Base-by-base conservation (phyloP, 2,797 vertebrate species). In the Geotrypetes seraphini region DNA sequence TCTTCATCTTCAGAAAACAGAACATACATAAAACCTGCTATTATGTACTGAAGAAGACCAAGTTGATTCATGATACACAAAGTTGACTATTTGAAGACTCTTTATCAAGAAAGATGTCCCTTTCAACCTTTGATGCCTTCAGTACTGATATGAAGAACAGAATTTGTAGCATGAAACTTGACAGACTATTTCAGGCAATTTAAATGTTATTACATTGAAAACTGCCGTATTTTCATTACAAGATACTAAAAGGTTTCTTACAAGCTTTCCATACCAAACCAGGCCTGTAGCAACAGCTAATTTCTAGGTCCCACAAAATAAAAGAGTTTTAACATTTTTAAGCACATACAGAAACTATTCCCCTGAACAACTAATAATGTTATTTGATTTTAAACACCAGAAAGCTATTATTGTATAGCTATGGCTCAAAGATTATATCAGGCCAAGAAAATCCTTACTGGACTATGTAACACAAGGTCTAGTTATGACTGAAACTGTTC, bases 11-110 rank as follows among this genome's bases (percentile, higher is more conserved):
- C 54, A 83, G 77, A 87, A 77, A 86, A 85, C 61, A 69, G 79
- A 71, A 51, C 65, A 15, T 78, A 80, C 57, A 75, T 81, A 73
- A 89, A 87, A 45, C 75, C 79, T 9, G 78, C 74, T 14, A 80
- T 86, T 27, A 78, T 86, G 65, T 85, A 85, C 72, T 88, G 78
- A 88, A 57, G 35, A 35, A 58, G 49, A 56, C 50, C 37, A 37
- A 44, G 36, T 12, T 24, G 40, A 51, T 15, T 51, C 44, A 55
- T 16, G 64, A 27, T 26, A 35, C 62, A 1, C 25, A 14, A 54
- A 49, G 50, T 60, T 50, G 46, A 50, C 47, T 53, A 25, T 60
- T 31, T 33, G 61, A 67, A 69, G 49, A 59, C 41, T 31, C 20
- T 36, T 54, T 39, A 53, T 62, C 47, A 41, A 57, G 55, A 50